These are phyloP conservation scores for Julus scanicus DNA, from an alignment of 2,888 invertebrate species.

Conservation along the genomic window DNA sequence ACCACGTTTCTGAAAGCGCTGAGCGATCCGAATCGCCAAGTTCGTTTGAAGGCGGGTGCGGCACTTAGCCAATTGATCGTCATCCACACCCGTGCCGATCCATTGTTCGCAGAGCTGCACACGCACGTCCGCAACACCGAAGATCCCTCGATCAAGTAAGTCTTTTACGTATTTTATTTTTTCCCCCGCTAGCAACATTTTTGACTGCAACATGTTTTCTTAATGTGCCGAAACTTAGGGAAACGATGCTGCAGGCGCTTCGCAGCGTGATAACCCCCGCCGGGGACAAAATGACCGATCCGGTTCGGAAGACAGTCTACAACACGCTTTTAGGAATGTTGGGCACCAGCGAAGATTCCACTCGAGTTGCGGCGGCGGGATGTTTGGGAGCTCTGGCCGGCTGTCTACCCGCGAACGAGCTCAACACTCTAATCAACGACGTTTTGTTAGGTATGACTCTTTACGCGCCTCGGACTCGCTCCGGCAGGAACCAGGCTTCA, in stretches of 20 bases:
- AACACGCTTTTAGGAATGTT: conserved; percentile 72
- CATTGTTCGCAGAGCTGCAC: conserved; percentile 92
- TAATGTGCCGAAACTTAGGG: conserved; percentile 69
- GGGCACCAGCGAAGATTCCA: conserved; percentile 77
- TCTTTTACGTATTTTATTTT: neutral
- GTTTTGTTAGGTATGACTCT: conserved; percentile 75
- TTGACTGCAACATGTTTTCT: too few relatives aligned
- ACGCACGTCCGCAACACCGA: conserved; percentile 85
- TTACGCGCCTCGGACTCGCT: neutral
- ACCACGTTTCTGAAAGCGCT: conserved; percentile 97
- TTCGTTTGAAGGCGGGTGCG: conserved; percentile 87
- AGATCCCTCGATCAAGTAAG: conserved; percentile 79
- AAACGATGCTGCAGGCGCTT: conserved; percentile 92
- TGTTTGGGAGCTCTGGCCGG: conserved; percentile 87
- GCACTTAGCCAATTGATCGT: conserved; percentile 88
- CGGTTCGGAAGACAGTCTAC: conserved; percentile 79
- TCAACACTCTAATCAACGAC: conserved; percentile 78
- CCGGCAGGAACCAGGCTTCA: neutral
- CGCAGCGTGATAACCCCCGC: conserved; percentile 85
- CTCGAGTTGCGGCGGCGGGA: conserved; percentile 84
- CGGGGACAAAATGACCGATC: conserved; percentile 88
- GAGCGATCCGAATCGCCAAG: conserved; percentile 86
- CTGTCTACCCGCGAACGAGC: conserved; percentile 78
- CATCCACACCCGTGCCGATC: conserved; percentile 94
- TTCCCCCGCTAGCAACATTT: too few relatives aligned